Conservation (phyloP, 2,113 vertebrate genomes). For the Pandion haliaetus region DNA sequence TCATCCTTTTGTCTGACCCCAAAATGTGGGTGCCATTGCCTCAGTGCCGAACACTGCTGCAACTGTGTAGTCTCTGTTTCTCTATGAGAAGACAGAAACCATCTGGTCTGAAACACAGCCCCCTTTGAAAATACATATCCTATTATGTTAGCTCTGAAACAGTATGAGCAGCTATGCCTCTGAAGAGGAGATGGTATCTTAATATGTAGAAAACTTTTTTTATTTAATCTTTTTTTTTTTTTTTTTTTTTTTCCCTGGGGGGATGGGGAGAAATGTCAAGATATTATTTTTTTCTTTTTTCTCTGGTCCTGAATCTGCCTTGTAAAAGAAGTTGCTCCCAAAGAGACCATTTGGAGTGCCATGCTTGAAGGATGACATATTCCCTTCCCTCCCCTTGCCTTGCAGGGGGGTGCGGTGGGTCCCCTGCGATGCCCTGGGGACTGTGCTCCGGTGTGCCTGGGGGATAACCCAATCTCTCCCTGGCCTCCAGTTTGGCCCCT, state of each 20-base stretch:
- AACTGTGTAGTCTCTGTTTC: constrained; percentile 78
- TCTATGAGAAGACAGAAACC: constrained; percentile 78
- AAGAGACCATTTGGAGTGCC: neutral
- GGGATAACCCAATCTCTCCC: no score
- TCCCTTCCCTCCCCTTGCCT: no score
- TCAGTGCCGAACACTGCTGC: constrained; percentile 73
- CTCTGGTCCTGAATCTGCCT: neutral
- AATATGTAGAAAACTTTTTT: constrained; percentile 7
- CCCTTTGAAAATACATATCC: constrained; percentile 78
- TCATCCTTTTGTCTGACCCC: constrained; percentile 77
- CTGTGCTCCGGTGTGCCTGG: fast-evolving
- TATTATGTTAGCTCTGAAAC: constrained; percentile 75
- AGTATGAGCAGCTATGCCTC: constrained; percentile 67
- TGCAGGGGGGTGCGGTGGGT: fast-evolving
- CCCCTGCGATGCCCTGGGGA: fast-evolving
- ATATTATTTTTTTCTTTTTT: neutral
- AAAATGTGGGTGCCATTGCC: constrained; percentile 77
- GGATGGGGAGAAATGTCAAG: neutral
- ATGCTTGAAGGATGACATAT: neutral
- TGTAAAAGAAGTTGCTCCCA: neutral
- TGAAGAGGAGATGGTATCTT: constrained; percentile 65
- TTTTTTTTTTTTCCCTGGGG: neutral
- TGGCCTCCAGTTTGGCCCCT: neutral
- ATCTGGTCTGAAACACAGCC: constrained; percentile 81
- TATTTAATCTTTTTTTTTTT: neutral